Evolutionary conservation across 2,113 vertebrate species (phyloP).

Genomic region (Cyprinodon brontotheroides): DNA sequence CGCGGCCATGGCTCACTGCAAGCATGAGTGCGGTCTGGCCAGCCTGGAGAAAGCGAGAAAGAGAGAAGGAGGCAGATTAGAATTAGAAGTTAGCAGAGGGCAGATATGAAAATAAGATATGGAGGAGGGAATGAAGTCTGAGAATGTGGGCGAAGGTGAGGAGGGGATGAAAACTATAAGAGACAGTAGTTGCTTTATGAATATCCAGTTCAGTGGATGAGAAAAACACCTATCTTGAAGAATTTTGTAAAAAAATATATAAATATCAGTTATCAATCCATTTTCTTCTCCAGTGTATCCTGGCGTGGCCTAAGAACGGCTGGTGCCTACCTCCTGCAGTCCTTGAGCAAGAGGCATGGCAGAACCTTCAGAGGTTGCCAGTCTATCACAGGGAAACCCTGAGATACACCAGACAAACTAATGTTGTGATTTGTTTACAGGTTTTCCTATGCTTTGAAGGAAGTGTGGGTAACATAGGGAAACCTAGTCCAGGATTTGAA

Average conservation of each 20-base stretch:
- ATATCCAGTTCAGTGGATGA: background rate
- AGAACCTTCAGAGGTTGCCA: background rate
- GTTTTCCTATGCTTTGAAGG: no score
- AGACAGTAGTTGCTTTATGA: background rate
- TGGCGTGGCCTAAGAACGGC: background rate
- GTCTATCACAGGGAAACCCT: background rate
- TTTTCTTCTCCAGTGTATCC: background rate
- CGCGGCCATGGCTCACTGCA: slow-evolving; percentile 88
- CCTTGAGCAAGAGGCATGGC: background rate
- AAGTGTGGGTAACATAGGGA: no score
- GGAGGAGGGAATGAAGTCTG: background rate
- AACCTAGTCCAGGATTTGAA: no score
- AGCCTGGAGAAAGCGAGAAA: slow-evolving; percentile 71
- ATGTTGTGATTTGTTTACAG: no score
- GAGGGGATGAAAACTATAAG: background rate
- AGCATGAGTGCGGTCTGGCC: slow-evolving; percentile 93
- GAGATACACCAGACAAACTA: background rate
- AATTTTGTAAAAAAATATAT: background rate
- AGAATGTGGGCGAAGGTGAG: background rate
- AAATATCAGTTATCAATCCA: background rate
- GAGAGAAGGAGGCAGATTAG: slow-evolving; percentile 10
- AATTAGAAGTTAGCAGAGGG: slow-evolving; percentile 29
- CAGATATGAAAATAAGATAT: slow-evolving; percentile 5
- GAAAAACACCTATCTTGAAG: background rate
- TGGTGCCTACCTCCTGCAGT: background rate